These are phyloP conservation scores for Lemur catta DNA, from an alignment of 2,797 vertebrate species.

Conservation along the genomic window DNA sequence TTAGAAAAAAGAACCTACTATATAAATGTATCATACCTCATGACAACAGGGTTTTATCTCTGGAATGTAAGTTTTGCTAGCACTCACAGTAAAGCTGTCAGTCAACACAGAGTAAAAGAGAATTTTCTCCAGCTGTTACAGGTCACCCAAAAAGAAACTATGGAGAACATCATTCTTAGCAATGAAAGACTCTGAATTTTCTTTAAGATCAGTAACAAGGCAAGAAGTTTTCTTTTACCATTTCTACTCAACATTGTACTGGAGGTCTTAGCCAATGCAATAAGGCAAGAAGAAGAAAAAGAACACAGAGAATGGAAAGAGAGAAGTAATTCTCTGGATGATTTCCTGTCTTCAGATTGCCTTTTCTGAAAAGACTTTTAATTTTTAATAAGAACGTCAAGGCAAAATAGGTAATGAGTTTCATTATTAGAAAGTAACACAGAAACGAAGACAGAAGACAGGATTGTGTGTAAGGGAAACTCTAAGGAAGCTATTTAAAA, in stretches of 20 bases:
- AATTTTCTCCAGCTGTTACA: not conserved
- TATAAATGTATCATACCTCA: not conserved
- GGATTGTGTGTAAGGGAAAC: not conserved
- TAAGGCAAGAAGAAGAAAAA: not conserved
- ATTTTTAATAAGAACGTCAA: not conserved
- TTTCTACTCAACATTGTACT: not conserved
- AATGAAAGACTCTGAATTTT: not conserved
- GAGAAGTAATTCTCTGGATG: not conserved
- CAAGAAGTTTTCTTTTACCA: not conserved
- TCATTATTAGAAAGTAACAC: not conserved
- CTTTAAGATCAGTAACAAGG: not conserved
- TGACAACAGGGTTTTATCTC: not conserved
- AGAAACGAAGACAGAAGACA: not conserved
- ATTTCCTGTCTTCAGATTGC: not conserved
- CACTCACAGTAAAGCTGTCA: not conserved
- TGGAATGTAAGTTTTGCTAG: not conserved
- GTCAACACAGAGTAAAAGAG: not conserved
- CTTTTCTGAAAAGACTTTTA: not conserved
- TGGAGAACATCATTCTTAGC: not conserved
- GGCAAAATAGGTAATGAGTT: not conserved
- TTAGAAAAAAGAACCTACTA: not conserved
- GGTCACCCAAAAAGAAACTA: not conserved
- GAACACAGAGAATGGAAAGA: not conserved
- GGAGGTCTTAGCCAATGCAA: not conserved
- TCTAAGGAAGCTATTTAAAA: not conserved